Base-by-base conservation (phyloP, 2,113 vertebrate genomes). In the Galbula dea region DNA sequence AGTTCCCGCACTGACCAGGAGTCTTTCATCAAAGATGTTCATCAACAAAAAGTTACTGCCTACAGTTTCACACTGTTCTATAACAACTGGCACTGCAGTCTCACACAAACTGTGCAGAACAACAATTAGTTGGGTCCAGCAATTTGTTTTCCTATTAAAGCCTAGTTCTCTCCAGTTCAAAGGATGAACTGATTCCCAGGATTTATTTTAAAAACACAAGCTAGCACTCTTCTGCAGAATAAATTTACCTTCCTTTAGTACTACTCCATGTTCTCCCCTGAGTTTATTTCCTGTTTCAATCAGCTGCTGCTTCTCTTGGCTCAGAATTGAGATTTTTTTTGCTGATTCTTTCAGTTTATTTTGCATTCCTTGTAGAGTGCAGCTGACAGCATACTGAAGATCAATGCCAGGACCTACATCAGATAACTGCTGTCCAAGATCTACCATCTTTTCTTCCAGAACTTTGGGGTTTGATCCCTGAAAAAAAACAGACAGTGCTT, bases 251-350 rank as follows among this genome's bases (percentile, higher is more conserved):
- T 97, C 61, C 59, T 93, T 73, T 77, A 96, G 93, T 72, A 85
- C 51, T 16, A 86, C 77, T 73, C 86, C 82, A 17, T 97, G 95
- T 93, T 98, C 97, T 1, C 98, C 98, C 7, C 98, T 97, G 34
- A 99, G 98, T 74, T 98, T 90, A 96, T 99, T 99, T 87, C 98
- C 98, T 94, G 98, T 96, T 90, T 99, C 98, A 59, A 98, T 98
- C 79, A 99, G 98, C 86, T 98, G 98, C 57, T 94, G 98, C 71
- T 98, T 99, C 84, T 99, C 98, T 72, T 90, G 96, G 93, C 87
- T 98, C 72, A 99, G 96, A 69, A 88, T 67, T 30, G 97, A 96
- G 48, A 98, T 98, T 69, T 94, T 97, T 36, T 90, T 96, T 30
- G 95, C 94, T 4, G 98, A 98, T 95, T 97, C 98, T 90, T 97